Evolutionary conservation across 2,797 vertebrate species (phyloP).

Genomic region (Acanthurus lineatus): DNA sequence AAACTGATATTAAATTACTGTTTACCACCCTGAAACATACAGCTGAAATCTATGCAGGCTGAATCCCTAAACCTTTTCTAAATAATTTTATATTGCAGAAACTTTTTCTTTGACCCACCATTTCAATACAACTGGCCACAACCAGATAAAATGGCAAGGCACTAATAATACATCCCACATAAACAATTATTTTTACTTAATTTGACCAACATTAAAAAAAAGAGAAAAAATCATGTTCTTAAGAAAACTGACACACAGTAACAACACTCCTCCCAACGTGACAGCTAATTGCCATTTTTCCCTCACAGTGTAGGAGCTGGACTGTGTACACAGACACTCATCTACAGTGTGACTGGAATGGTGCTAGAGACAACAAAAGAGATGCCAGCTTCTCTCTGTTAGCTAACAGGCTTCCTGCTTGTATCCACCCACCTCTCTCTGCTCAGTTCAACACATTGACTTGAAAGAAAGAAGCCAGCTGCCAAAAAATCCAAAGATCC

Average conservation of each 20-base stretch:
- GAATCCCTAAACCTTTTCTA: no score
- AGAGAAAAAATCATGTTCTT: not conserved
- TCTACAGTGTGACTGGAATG: constrained; percentile 38
- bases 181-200: not conserved
- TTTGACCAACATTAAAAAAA: not conserved
- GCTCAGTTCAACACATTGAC: constrained; percentile 31
- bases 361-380: constrained; percentile 20
- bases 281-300: not conserved
- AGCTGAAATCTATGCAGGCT: no score
- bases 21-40: no score
- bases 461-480: constrained; percentile 10
- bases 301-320: not conserved
- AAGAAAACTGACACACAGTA: not conserved
- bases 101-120: no score
- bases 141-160: no score
- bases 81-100: no score
- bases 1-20: no score
- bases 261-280: not conserved
- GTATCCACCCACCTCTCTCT: constrained; percentile 13
- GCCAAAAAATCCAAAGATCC: constrained; percentile 15
- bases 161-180: not conserved
- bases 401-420: constrained; percentile 36
- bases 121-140: no score
- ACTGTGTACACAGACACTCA: not conserved
- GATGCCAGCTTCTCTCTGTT: constrained; percentile 9